Evolutionary conservation across 2,797 vertebrate genomes (phyloP).

Genomic region (Urophycis tenuis): DNA sequence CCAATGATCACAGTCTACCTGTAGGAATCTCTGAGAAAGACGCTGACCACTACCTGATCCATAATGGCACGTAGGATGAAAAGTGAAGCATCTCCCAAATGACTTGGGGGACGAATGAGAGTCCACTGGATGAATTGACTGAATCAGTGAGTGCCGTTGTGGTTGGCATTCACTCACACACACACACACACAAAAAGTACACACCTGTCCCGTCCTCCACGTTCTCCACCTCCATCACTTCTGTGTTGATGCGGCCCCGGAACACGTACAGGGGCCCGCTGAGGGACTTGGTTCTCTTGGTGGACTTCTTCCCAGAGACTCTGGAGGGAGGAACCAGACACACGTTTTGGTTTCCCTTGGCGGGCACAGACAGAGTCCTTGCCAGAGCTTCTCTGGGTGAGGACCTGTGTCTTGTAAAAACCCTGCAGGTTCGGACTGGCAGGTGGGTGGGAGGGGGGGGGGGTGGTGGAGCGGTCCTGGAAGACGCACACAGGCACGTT

Average conservation of each 20-base stretch:
- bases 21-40: too few species aligned
- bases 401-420: slow-evolving; percentile 29
- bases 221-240: slow-evolving; percentile 90
- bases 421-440: slow-evolving; percentile 24
- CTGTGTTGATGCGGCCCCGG: slow-evolving; percentile 85
- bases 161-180: background rate
- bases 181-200: background rate
- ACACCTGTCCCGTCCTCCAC: slow-evolving; percentile 87
- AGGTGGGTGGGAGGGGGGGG: slow-evolving; percentile 16
- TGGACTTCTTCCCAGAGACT: slow-evolving; percentile 93
- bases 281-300: slow-evolving; percentile 94
- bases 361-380: slow-evolving; percentile 44
- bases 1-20: background rate
- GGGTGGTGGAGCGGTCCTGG: slow-evolving; percentile 14
- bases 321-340: slow-evolving; percentile 65
- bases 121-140: background rate
- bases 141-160: background rate
- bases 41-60: background rate
- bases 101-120: background rate
- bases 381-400: slow-evolving; percentile 32
- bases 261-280: slow-evolving; percentile 92
- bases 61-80: background rate
- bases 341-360: slow-evolving; percentile 44
- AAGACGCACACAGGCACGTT: background rate
- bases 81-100: background rate